These are phyloP conservation scores for Pyrochroa serraticornis DNA, from an alignment of 2,888 invertebrate species.

Conservation along the genomic window DNA sequence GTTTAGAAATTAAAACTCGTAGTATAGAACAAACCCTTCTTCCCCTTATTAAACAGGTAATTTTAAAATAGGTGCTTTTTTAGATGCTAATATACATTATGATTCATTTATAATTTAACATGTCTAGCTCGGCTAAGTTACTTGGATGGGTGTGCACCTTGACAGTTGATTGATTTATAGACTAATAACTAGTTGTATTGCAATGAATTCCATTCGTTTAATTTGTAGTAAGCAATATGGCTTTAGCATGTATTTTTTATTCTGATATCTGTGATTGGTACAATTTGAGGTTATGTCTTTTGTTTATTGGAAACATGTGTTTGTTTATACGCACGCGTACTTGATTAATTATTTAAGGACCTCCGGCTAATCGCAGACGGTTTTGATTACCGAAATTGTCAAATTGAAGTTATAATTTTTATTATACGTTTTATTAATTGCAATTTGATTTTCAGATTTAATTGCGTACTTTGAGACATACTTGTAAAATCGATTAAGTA, in stretches of 20 bases:
- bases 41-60: conserved; percentile 94
- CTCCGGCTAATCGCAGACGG: no score
- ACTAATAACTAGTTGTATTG: neutral
- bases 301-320: conserved; percentile 45
- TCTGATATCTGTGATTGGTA: neutral
- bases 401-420: no score
- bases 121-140: conserved; percentile 13
- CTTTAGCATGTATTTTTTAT: no score
- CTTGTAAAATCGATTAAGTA: no score
- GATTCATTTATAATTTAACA: conserved; percentile 11
- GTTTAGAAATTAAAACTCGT: conserved; percentile 87
- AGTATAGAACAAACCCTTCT: conserved; percentile 93
- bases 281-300: conserved; percentile 40
- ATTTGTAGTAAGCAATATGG: neutral
- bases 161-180: conserved; percentile 22
- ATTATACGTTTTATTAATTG: no score
- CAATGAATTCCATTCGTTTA: conserved; percentile 1
- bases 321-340: conserved; percentile 43
- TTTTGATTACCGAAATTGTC: no score
- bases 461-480: no score
- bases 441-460: no score
- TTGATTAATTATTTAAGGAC: conserved; percentile 23
- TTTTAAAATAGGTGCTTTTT: conserved; percentile 39
- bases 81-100: conserved; percentile 10
- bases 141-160: conserved; percentile 46